A percentile compares a stretch with the other conserved stretches of the same genome.
Conservation (phyloP, 1,140 invertebrate species). For the Subanguina moxae region DNA sequence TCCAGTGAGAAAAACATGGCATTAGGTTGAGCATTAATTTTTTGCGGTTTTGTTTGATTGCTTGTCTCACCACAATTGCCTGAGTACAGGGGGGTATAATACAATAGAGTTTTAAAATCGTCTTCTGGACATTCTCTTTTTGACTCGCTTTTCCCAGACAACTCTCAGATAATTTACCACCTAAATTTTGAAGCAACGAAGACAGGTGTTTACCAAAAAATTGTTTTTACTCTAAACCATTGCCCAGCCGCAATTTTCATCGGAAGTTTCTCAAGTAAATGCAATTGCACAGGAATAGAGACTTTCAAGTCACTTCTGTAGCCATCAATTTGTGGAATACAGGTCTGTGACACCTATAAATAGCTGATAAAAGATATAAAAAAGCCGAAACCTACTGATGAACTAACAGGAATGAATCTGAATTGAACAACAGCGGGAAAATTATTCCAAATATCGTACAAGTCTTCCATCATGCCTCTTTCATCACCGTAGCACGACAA, state of each 20-base stretch:
- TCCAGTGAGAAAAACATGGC: too few species aligned
- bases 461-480: conserved; percentile 47
- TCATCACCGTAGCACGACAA: conserved; percentile 45
- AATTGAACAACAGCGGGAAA: conserved; percentile 37
- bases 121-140: too few species aligned
- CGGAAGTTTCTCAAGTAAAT: conserved; percentile 38
- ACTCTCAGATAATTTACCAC: too few species aligned
- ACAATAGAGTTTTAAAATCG: too few species aligned
- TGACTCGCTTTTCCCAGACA: too few species aligned
- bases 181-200: too few species aligned
- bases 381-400: conserved; percentile 29
- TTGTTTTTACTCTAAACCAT: conserved; percentile 40
- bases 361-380: not conserved
- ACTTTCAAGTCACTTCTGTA: conserved; percentile 28
- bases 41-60: too few species aligned
- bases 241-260: conserved; percentile 22
- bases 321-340: conserved; percentile 43
- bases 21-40: too few species aligned
- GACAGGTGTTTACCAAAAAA: conserved; percentile 26
- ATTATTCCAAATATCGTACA: conserved; percentile 39
- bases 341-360: conserved; percentile 42
- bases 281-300: conserved; percentile 48
- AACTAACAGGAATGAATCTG: conserved; percentile 36
- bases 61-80: too few species aligned
- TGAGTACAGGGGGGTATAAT: too few species aligned